These are phyloP conservation scores for Diceros bicornis DNA, from an alignment of 2,797 vertebrate species.

Conservation along the genomic window DNA sequence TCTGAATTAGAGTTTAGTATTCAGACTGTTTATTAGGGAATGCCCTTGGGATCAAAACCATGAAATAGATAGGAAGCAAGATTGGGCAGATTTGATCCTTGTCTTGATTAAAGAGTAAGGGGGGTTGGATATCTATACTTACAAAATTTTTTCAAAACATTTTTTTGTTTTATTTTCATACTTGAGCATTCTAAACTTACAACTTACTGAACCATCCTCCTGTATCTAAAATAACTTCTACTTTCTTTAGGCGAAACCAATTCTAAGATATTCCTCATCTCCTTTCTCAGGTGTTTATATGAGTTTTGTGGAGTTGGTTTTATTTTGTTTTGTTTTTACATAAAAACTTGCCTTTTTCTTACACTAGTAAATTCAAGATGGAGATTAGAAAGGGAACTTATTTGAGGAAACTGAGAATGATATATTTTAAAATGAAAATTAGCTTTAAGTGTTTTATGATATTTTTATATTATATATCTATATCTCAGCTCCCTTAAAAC, in stretches of 20 bases:
- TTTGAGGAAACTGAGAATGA: conserved; percentile 42
- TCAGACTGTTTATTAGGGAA: background rate
- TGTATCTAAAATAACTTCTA: background rate
- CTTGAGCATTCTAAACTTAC: background rate
- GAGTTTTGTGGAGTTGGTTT: background rate
- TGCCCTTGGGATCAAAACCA: background rate
- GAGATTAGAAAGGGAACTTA: background rate
- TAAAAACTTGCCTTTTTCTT: conserved; percentile 19
- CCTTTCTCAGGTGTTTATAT: background rate
- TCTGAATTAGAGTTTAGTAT: background rate
- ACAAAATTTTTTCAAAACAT: background rate
- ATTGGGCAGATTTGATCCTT: background rate
- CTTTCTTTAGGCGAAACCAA: conserved; percentile 35
- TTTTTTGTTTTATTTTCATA: conserved; percentile 64
- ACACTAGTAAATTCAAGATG: background rate
- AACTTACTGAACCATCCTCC: background rate
- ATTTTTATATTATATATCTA: background rate
- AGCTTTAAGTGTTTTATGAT: background rate
- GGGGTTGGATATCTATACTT: background rate
- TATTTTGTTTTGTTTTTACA: background rate
- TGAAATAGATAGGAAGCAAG: background rate
- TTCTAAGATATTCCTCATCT: background rate
- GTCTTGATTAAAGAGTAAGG: background rate
- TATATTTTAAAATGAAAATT: conserved; percentile 62
- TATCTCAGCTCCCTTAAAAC: background rate